Percentiles rank a stretch among this genome's conserved stretches.
Evolutionary conservation across 2,888 invertebrate species (phyloP).

Genomic region (Stramonita haemastoma): DNA sequence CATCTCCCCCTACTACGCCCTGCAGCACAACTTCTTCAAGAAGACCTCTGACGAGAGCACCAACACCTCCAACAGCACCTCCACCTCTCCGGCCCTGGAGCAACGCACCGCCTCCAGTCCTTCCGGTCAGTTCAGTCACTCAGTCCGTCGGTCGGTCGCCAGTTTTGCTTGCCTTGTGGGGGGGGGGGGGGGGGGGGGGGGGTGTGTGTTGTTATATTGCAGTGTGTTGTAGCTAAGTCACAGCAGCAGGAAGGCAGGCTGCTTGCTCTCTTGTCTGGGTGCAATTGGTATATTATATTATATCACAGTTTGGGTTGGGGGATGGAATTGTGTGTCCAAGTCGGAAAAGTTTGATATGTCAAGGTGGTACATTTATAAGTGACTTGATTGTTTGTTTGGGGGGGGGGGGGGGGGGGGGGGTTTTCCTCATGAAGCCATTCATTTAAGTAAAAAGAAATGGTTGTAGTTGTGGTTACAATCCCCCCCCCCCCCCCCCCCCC

Average conservation of each 20-base stretch:
- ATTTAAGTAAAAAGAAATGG: too few species aligned
- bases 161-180: not conserved
- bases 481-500: too few species aligned
- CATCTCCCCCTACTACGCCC: conserved; percentile 98
- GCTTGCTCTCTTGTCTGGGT: not conserved
- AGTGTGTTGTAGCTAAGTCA: not conserved
- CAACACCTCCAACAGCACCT: conserved; percentile 78
- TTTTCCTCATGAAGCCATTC: too few species aligned
- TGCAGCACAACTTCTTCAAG: conserved; percentile 85
- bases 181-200: not conserved
- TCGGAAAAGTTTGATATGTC: too few species aligned
- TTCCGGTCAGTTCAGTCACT: conserved; percentile 60
- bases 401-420: too few species aligned
- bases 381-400: too few species aligned
- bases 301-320: too few species aligned
- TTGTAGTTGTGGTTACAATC: too few species aligned
- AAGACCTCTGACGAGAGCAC: conserved; percentile 94
- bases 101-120: conserved; percentile 70
- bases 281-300: not conserved
- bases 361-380: too few species aligned
- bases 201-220: not conserved
- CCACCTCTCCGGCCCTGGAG: conserved; percentile 78
- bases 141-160: not conserved
- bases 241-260: too few species aligned
- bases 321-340: too few species aligned